phyloP scores from a whole-genome alignment of 2,797 vertebrate species.

The Pipistrellus kuhlii region DNA sequence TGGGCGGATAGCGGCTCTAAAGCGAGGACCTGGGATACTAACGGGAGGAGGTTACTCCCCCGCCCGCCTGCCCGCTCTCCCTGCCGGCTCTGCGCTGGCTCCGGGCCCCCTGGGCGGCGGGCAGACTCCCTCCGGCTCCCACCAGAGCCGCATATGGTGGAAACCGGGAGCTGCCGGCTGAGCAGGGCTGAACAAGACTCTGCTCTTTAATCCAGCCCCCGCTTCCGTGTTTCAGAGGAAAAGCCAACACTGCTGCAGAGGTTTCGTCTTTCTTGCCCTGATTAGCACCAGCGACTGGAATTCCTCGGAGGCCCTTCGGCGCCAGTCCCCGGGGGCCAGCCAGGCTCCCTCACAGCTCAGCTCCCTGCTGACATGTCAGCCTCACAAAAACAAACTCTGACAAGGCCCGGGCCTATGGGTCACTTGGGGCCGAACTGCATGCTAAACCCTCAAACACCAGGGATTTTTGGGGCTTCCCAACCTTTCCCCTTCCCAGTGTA shows the following conservation, averaged over 20 bases:
- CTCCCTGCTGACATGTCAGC: neutral
- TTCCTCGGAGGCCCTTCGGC: neutral
- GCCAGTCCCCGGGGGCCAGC: neutral
- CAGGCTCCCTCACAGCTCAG: neutral
- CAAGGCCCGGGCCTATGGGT: neutral
- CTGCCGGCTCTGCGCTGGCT: neutral
- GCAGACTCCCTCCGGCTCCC: neutral
- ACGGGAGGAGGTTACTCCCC: accelerated
- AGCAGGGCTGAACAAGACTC: neutral
- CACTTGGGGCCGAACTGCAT: neutral
- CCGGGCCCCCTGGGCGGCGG: accelerated
- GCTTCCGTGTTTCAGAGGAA: neutral
- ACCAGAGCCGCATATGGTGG: neutral
- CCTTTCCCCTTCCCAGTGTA: neutral
- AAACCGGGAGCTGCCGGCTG: neutral
- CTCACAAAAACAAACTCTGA: neutral
- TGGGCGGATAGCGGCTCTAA: accelerated
- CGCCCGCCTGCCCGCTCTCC: neutral
- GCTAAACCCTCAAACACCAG: neutral
- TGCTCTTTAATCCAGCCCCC: neutral
- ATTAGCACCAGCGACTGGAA: neutral
- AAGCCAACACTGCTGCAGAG: neutral
- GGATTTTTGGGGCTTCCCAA: neutral
- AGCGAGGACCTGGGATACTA: neutral
- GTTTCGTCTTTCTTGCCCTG: neutral